Evolutionary conservation across 1,140 invertebrate species (phyloP), one percentile per base, ranked within the genome.

Genomic region (Doryteuthis pealeii): DNA sequence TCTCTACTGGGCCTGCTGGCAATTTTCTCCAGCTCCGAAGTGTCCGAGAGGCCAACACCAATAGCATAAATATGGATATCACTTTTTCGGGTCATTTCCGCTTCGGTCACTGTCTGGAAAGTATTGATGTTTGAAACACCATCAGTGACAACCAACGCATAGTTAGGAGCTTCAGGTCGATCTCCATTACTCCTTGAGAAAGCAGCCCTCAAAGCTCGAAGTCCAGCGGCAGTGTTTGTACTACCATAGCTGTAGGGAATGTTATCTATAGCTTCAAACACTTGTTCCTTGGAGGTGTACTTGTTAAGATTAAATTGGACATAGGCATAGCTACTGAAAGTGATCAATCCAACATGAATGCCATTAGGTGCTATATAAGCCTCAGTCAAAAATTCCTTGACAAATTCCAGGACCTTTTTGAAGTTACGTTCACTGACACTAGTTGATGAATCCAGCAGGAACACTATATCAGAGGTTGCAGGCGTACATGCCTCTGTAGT

Each of bases 391-490:
- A 84, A 74, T 18, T 78, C 73, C 65, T 80, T 80, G 26, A 81
- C 72, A 76, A 82, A 84, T 4, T 66, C 40, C 18, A 73, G 68
- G n/a, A 81, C 76, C 71, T 74, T 73, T 1, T 72, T n/a, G 45
- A 83, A 84, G 43, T 79, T 77, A n/a, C 30, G 45, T 35, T 68
- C 66, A 45, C 71, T 75, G 22, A 84, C 81, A 71, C 79, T 80
- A 6, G 79, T 77, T 6, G 82, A 83, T 0, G 81, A 79, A 65
- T 84, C 83, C 28, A 84, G 76, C 26, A 84, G 72, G 32, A 84
- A 73, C 0, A 84, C 79, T 18, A 84, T 35, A 87, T 89, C 77
- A 32, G 76, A 26, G 18, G 30, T 49, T 15, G 71, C 26, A 72
- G 40, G 22, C 33, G 18, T 33, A n/a, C 30, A 69, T 28, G 22